Evolutionary conservation across 2,113 vertebrate species (phyloP).

Genomic region (Larimichthys polyactis): DNA sequence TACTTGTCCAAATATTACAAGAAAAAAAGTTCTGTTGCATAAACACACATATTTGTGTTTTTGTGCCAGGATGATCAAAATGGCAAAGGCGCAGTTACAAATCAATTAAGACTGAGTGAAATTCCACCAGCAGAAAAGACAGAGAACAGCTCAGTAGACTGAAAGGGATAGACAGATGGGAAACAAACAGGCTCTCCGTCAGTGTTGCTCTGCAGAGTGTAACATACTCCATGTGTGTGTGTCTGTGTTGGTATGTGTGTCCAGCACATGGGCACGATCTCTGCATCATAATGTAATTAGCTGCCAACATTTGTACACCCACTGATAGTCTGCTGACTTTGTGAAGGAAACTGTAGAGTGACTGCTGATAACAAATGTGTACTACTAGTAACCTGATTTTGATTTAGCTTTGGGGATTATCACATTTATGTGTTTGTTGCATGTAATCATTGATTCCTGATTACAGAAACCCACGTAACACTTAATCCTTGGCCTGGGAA

Average conservation of each 20-base stretch:
- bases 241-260: conserved; percentile 44
- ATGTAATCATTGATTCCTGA: not conserved
- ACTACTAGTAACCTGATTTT: not conserved
- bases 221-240: conserved; percentile 56
- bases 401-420: conserved; percentile 26
- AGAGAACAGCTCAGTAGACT: conserved; percentile 59
- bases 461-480: not conserved
- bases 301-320: conserved; percentile 61
- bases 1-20: conserved; percentile 37
- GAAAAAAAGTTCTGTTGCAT: conserved; percentile 51
- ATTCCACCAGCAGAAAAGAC: conserved; percentile 58
- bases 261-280: conserved; percentile 46
- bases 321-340: conserved; percentile 54
- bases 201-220: conserved; percentile 68
- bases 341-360: conserved; percentile 14
- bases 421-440: not conserved
- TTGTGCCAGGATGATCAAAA: conserved; percentile 62
- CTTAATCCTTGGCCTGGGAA: not conserved
- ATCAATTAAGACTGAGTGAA: conserved; percentile 73
- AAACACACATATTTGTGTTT: conserved; percentile 60
- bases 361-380: conserved; percentile 40
- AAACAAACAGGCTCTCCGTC: conserved; percentile 70
- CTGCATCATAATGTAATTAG: conserved; percentile 57
- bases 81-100: conserved; percentile 63
- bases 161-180: conserved; percentile 73